These are phyloP conservation scores for Cephalopterus ornatus DNA, from an alignment of 2,113 vertebrate species.

Conservation along the genomic window DNA sequence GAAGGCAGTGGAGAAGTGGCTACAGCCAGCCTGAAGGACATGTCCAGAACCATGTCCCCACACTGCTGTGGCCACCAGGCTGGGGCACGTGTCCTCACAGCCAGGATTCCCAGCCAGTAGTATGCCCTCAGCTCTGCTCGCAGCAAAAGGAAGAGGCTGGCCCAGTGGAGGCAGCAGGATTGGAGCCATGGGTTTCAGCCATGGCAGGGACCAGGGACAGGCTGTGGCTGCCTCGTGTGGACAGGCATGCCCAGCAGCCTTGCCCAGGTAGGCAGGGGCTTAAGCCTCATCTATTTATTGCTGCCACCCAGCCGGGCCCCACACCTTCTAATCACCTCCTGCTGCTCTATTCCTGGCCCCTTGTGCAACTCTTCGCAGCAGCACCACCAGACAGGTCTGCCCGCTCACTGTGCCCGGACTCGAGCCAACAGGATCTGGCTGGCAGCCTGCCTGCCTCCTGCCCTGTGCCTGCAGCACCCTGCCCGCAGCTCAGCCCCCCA, in stretches of 20 bases:
- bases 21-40: neutral
- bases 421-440: neutral
- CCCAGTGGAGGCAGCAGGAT: neutral
- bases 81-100: accelerated
- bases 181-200: accelerated
- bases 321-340: slow-evolving; percentile 29
- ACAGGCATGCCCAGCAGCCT: neutral
- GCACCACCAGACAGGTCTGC: slow-evolving; percentile 12
- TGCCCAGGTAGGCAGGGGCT: slow-evolving; percentile 34
- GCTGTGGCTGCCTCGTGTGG: accelerated
- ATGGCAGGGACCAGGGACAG: neutral
- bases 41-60: neutral
- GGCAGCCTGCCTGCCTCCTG: neutral
- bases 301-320: neutral
- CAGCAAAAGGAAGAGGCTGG: neutral
- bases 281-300: slow-evolving; percentile 22
- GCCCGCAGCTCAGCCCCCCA: neutral
- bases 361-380: neutral
- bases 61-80: accelerated
- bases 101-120: neutral
- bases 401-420: neutral
- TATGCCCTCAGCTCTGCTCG: neutral
- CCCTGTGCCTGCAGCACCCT: neutral
- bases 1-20: neutral
- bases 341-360: slow-evolving; percentile 25